Conservation (phyloP, 2,113 vertebrate species). For the Neomonachus schauinslandi region DNA sequence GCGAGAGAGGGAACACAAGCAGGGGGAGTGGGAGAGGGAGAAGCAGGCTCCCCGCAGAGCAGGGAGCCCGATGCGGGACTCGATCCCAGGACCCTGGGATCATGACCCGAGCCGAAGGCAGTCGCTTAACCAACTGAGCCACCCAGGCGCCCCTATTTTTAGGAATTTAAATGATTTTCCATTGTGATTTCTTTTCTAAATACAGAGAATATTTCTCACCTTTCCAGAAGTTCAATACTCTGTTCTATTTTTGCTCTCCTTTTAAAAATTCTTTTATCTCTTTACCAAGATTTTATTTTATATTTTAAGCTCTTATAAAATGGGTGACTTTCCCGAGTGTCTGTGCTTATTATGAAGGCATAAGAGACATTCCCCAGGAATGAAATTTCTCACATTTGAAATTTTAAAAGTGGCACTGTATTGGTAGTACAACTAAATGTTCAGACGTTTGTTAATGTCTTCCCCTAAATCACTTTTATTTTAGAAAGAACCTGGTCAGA, state of each 20-base stretch:
- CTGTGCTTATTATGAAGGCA: constrained; percentile 25
- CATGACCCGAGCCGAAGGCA: too few species aligned
- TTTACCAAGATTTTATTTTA: constrained; percentile 44
- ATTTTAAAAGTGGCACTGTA: constrained; percentile 2
- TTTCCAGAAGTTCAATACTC: not conserved
- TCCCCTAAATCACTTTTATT: constrained; percentile 46
- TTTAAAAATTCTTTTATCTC: constrained; percentile 19
- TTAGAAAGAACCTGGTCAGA: constrained; percentile 19
- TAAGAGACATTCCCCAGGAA: not conserved
- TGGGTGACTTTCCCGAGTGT: not conserved
- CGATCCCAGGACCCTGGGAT: too few species aligned
- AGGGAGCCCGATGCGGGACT: too few species aligned
- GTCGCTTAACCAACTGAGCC: too few species aligned
- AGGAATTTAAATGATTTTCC: not conserved
- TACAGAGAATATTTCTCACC: not conserved
- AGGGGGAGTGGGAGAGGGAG: too few species aligned
- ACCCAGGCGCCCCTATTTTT: too few species aligned
- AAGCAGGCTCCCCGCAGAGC: too few species aligned
- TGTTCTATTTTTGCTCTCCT: constrained; percentile 7
- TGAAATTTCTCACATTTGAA: constrained; percentile 32
- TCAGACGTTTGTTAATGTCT: constrained; percentile 41
- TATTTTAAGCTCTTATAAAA: constrained; percentile 44
- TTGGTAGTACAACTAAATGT: constrained; percentile 40
- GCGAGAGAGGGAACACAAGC: too few species aligned
- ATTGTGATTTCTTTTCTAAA: constrained; percentile 21